Conservation (phyloP, 1,140 invertebrate species). For the Aplysia californica region DNA sequence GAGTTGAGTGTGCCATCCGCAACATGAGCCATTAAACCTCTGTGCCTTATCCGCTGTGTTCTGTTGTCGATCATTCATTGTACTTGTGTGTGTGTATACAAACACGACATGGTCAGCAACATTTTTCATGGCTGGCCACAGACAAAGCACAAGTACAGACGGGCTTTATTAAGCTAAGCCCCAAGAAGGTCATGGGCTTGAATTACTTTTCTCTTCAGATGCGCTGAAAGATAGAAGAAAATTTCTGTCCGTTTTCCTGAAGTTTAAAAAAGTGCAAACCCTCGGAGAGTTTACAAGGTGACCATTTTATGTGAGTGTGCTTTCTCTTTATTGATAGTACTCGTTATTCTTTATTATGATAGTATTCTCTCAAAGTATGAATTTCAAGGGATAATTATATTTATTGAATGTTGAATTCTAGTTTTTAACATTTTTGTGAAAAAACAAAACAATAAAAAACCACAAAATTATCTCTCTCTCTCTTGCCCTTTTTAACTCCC, state of each 20-base stretch:
- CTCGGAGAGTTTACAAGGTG: slow-evolving; percentile 56
- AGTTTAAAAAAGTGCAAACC: slow-evolving; percentile 49
- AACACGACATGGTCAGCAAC: too few relatives aligned
- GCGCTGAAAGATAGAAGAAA: slow-evolving; percentile 44
- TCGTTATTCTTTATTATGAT: neutral
- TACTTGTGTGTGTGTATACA: too few relatives aligned
- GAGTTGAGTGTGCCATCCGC: too few relatives aligned
- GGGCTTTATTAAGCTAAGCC: slow-evolving; percentile 58
- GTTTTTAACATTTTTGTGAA: too few relatives aligned
- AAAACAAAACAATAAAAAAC: neutral
- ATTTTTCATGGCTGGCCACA: slow-evolving; percentile 60
- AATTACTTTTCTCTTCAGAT: slow-evolving; percentile 56
- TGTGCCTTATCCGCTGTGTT: too few relatives aligned
- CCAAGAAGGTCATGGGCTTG: slow-evolving; percentile 61
- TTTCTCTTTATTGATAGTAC: neutral
- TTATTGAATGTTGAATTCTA: neutral
- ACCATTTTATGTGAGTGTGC: neutral
- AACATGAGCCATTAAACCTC: too few relatives aligned
- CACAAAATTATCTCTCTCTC: too few relatives aligned
- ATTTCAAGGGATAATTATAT: neutral
- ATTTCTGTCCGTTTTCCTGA: slow-evolving; percentile 48
- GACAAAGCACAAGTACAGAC: slow-evolving; percentile 37
- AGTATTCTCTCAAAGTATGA: neutral
- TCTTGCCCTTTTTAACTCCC: too few relatives aligned
- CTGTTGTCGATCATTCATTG: too few relatives aligned